Conservation (phyloP, 2,113 vertebrate species). For the Cottus gobio region DNA sequence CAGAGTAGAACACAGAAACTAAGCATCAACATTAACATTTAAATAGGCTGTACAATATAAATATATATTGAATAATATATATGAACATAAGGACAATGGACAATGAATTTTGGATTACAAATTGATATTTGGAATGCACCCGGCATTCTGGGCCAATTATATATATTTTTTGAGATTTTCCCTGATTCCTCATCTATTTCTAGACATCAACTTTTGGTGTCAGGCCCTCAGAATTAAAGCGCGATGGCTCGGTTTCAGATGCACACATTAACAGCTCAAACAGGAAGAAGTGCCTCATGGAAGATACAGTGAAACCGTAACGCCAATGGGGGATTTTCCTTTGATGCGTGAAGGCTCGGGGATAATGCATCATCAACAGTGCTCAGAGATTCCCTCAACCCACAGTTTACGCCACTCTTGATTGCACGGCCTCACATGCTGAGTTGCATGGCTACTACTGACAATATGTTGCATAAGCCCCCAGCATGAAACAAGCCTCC, state of each 20-base stretch:
- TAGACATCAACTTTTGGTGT: constrained; percentile 26
- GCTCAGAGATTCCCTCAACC: constrained; percentile 48
- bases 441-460: constrained; percentile 64
- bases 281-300: background rate
- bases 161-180: background rate
- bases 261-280: constrained; percentile 14
- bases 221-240: constrained; percentile 22
- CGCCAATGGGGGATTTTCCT: constrained; percentile 1
- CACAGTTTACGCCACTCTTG: constrained; percentile 39
- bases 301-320: background rate
- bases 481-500: constrained; percentile 60
- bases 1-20: too few species aligned
- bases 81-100: too few species aligned
- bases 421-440: constrained; percentile 40
- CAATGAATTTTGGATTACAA: too few species aligned
- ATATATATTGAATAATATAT: too few species aligned
- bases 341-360: constrained; percentile 39
- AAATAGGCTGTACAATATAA: too few species aligned
- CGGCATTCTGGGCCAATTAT: background rate
- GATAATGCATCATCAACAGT: constrained; percentile 78
- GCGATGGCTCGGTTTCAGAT: background rate
- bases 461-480: constrained; percentile 39
- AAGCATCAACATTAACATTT: too few species aligned
- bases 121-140: background rate
- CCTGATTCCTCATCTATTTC: constrained; percentile 15